Evolutionary conservation across 2,113 vertebrate species (phyloP).

Genomic region (Spheniscus mendiculus): DNA sequence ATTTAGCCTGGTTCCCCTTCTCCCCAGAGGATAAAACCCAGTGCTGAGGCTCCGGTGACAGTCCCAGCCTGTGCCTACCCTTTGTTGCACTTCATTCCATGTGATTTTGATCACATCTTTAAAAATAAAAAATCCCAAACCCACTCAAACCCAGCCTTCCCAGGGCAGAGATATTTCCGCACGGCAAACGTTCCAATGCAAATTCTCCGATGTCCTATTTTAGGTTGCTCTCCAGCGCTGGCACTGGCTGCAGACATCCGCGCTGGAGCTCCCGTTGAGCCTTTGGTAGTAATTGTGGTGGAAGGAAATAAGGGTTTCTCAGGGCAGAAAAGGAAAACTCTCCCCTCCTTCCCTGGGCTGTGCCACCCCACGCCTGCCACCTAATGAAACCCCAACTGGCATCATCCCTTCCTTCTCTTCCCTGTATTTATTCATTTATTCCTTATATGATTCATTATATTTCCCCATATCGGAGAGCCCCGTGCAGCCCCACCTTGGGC

Average conservation of each 20-base stretch:
- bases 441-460: background rate
- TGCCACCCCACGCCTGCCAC: background rate
- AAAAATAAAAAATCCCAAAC: background rate
- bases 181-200: background rate
- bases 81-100: background rate
- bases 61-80: background rate
- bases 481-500: background rate
- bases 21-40: background rate
- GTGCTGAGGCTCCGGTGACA: background rate
- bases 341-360: background rate
- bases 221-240: background rate
- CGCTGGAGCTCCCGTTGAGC: background rate
- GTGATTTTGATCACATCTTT: background rate
- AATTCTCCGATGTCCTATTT: background rate
- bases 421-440: background rate
- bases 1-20: background rate
- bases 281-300: rapidly evolving
- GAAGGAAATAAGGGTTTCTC: background rate
- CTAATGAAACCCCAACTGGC: background rate
- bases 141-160: background rate
- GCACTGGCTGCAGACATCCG: background rate
- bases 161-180: background rate
- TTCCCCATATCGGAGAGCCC: background rate
- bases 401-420: background rate
- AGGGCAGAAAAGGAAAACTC: background rate